Conservation (phyloP, 1,140 invertebrate genomes). For the Drosophila ficusphila region DNA sequence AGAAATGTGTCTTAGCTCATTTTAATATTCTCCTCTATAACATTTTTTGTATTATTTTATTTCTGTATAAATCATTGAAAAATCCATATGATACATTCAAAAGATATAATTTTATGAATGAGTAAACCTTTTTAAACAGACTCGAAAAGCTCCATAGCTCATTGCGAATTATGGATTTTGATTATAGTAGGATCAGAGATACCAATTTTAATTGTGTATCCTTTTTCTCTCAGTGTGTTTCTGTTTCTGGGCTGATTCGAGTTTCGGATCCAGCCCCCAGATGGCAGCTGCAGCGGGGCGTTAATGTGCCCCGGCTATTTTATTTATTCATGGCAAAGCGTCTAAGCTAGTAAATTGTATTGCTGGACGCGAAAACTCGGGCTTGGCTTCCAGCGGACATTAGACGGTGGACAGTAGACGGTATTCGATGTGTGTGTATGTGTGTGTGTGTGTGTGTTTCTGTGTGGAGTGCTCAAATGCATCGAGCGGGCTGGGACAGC, state of each 20-base stretch:
- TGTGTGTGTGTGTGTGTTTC: not conserved
- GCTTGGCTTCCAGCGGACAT: slow-evolving; percentile 39
- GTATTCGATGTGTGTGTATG: slow-evolving; percentile 8
- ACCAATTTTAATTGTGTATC: too few species aligned
- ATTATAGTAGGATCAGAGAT: too few species aligned
- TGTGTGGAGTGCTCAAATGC: slow-evolving; percentile 40
- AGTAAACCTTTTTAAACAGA: too few species aligned
- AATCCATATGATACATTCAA: too few species aligned
- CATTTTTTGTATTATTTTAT: too few species aligned
- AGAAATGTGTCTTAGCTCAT: not conserved
- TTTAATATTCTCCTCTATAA: too few species aligned
- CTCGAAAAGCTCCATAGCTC: too few species aligned
- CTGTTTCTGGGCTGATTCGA: slow-evolving; percentile 72
- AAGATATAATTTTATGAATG: too few species aligned
- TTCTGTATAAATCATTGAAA: too few species aligned
- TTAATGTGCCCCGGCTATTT: slow-evolving; percentile 82
- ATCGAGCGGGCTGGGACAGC: slow-evolving; percentile 68
- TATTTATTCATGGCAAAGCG: slow-evolving; percentile 82
- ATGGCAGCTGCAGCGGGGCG: slow-evolving; percentile 79
- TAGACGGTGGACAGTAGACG: slow-evolving; percentile 23
- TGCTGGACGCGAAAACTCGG: slow-evolving; percentile 63
- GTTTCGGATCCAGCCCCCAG: slow-evolving; percentile 72
- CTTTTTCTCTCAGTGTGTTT: slow-evolving; percentile 26
- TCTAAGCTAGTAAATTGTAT: slow-evolving; percentile 83
- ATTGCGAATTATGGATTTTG: too few species aligned